Evolutionary conservation across 1,140 invertebrate species (phyloP).

Genomic region (Cepaea nemoralis): DNA sequence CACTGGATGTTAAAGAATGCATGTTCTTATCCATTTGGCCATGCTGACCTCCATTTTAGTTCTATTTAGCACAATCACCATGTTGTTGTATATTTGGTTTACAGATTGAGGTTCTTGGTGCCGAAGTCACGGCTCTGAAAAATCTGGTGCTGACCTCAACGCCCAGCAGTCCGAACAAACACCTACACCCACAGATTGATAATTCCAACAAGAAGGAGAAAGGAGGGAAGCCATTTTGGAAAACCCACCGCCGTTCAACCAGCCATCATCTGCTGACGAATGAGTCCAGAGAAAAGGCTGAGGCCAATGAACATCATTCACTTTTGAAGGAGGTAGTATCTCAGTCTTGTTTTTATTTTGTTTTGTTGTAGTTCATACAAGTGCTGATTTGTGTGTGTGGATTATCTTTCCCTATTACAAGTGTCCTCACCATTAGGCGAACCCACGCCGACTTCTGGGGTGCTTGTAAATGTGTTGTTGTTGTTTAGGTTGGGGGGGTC

Average conservation of each 20-base stretch:
- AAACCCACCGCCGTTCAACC: conserved; percentile 76
- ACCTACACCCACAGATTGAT: conserved; percentile 70
- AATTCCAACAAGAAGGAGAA: conserved; percentile 52
- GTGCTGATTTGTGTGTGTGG: too few relatives aligned
- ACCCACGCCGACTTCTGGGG: too few relatives aligned
- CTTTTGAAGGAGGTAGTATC: conserved; percentile 57
- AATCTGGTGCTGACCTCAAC: conserved; percentile 84
- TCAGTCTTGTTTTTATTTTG: background rate
- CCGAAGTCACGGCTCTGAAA: conserved; percentile 86
- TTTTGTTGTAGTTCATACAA: too few relatives aligned
- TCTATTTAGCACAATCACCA: too few relatives aligned
- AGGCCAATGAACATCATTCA: conserved; percentile 54
- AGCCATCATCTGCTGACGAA: conserved; percentile 82
- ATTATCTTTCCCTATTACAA: too few relatives aligned
- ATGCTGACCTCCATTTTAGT: too few relatives aligned
- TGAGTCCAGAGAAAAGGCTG: conserved; percentile 56
- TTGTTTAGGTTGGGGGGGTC: too few relatives aligned
- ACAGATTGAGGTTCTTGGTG: conserved; percentile 81
- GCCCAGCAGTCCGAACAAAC: conserved; percentile 77
- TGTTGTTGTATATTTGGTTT: too few relatives aligned
- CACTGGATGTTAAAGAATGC: too few relatives aligned
- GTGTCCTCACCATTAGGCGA: too few relatives aligned
- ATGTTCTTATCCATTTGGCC: too few relatives aligned
- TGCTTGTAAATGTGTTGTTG: too few relatives aligned
- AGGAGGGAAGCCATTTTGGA: conserved; percentile 63